Base-by-base conservation (phyloP, 1,140 invertebrate species). In the Drosophila lowei region DNA sequence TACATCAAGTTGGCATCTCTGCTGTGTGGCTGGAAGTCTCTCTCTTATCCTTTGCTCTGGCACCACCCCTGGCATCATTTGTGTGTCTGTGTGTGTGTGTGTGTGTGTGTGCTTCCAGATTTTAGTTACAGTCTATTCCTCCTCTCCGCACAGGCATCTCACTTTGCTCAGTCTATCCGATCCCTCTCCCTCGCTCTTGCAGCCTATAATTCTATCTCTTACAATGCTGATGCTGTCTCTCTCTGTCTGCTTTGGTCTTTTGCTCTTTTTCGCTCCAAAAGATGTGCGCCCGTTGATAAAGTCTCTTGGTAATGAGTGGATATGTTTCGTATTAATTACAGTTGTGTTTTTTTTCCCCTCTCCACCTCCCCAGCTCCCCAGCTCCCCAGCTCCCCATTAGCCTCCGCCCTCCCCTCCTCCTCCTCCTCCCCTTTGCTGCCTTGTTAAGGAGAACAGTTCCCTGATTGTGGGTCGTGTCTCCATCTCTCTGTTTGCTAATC, bases 271-370 rank as follows among this genome's bases (percentile, higher is more conserved):
- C 56, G 75, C 18, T 43, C 47, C 57, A 57, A 55, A 63, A 73
- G 75, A 79, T 79, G 60, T 74, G 56, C 47, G 50, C 46, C 41
- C 62, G 68, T 65, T 79, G 77, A 79, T 79, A 79, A 78, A 79
- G 77, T 65, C 64, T 75, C 60, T 60, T 74, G 50, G 77, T 79
- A 79, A 79, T 79, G 77, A 79, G 77, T 75, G 60, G 71, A 79
- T 79, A 79, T 79, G 77, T 79, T 79, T 74, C 77, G 59, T 79
- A 79, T 79, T 79, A 79, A 79, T 79, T 79, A 79, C 77, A 79
- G 71, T 72, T 79, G 70, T 79, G 57, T 78, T 68, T 68, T 66
- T 18, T 60, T 18, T 9, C 6, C 13, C 38, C 21, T 34, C 41
- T 25, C 25, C 52, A 11, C 23, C 18, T 18, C 1, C 7, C 28